Base-by-base conservation (phyloP, 2,113 vertebrate genomes). In the Psittacus erithacus region DNA sequence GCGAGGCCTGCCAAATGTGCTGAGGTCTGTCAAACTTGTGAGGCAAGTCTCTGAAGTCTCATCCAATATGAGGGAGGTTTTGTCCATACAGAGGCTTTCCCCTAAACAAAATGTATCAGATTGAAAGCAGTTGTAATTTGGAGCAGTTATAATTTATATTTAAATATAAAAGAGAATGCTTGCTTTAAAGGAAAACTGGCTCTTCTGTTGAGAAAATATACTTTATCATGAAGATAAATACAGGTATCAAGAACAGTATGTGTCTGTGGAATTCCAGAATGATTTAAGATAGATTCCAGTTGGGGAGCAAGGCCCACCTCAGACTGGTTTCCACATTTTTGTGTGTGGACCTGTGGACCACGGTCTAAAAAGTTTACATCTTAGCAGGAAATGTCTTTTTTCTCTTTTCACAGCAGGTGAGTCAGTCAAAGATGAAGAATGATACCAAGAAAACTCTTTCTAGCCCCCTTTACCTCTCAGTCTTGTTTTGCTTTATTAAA, bases 401-500 rank as follows among this genome's bases (percentile, higher is more conserved):
- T 62, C 43, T 62, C 33, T 64, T 77, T 88, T 82, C 49, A 89
- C 71, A 87, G 67, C 91, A 96, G 67, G 75, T 90, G 92, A 93
- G 27, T 93, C 82, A 95, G 93, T 95, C 94, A 92, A 75, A 96
- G 52, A 46, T 92, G 62, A 97, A 78, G 94, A 93, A 98, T 67
- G 88, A 85, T 46, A 64, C 52, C 44, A 88, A 50, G 73, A 95
- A 67, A 41, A 57, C 13, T 80, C 53, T 38, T 90, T 94, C 49
- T 65, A 94, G 49, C 19, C 19, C 64, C 47, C 55, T 88, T 93
- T 88, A 80, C 92, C 83, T 96, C 86, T 68, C 24, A 83, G 57
- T 55, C 75, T 95, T 94, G 64, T 95, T 96, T 96, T 88, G 63
- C 92, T 95, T 97, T 94, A 97, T 96, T 96, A 96, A 68, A 80